Base-by-base conservation (phyloP, 2,113 vertebrate species). In the Carassius gibelio region DNA sequence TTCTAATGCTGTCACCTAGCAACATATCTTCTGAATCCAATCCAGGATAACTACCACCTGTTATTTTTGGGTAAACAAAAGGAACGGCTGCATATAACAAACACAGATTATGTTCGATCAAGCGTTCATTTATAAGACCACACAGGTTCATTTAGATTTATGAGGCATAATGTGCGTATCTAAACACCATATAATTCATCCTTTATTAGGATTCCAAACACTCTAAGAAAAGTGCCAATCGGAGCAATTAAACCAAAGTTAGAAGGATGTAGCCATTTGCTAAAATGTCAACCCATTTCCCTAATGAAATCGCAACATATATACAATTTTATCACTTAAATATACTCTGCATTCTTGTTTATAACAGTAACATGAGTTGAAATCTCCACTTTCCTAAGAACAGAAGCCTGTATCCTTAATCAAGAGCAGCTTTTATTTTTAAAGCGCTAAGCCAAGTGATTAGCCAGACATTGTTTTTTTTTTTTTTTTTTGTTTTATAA, bases 1-100 rank as follows among this genome's bases (percentile, higher is more conserved):
- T 92, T 93, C 90, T 89, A 90, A 92, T 89, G 90, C 89, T 26
- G 90, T 94, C 91, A 91, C 93, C 92, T 93, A 94, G 94, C 93
- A 93, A 94, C 93, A 30, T 87, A 91, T 86, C 88, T 90, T 90
- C 85, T 91, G 88, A 91, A 90, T 84, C 85, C 38, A 85, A 81
- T 88, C 88, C 89, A 90, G 88, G 89, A 81, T 83, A 91, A 92
- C 88, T 90, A 85, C 87, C 89, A 91, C 89, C 90, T 88, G 87
- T 87, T 90, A 85, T 61, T 88, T 91, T 83, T 30, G 68, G 87
- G 92, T 90, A 89, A 91, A 91, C 88, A 88, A 89, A 86, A 82
- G 86, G 84, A 89, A 82, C 84, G 84, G 80, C 55, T 23, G 87
- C 91, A 10, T 57, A 61, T 17, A 77, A 59, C 21, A 48, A 50